A percentile compares a stretch with the other conserved stretches of the same genome.
Conservation (phyloP, 2,113 vertebrate genomes). For the Microtus richardsoni region DNA sequence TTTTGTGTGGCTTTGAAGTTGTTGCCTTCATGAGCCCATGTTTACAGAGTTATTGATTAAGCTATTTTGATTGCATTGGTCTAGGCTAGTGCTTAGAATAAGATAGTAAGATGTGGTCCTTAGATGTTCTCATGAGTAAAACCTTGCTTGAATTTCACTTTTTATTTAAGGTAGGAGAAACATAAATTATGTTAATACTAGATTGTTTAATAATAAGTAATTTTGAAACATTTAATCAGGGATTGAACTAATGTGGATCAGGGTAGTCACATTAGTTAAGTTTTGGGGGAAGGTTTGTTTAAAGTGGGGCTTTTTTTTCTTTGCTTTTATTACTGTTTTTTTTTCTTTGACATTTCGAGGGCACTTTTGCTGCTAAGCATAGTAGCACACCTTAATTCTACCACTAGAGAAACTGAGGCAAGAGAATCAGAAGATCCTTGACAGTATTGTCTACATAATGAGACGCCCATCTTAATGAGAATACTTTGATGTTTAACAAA, state of each 20-base stretch:
- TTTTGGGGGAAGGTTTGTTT: background rate
- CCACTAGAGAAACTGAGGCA: background rate
- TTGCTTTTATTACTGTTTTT: background rate
- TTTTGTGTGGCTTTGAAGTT: slow-evolving; percentile 32
- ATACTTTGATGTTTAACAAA: slow-evolving; percentile 8
- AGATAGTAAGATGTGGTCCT: background rate
- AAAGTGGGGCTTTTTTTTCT: background rate
- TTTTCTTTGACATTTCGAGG: slow-evolving; percentile 20
- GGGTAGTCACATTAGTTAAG: slow-evolving; percentile 33
- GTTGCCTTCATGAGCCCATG: background rate
- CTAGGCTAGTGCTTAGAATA: background rate
- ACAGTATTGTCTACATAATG: background rate
- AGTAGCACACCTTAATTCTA: background rate
- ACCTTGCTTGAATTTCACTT: background rate
- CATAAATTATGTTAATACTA: background rate
- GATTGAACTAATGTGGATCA: background rate
- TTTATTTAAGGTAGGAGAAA: slow-evolving; percentile 24
- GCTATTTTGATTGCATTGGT: background rate
- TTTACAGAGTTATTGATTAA: slow-evolving; percentile 22
- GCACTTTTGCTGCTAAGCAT: slow-evolving; percentile 20
- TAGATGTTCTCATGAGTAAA: slow-evolving; percentile 15
- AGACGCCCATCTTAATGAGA: background rate
- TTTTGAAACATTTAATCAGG: slow-evolving; percentile 28
- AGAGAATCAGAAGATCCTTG: background rate
- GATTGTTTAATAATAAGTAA: slow-evolving; percentile 12